Base-by-base conservation (phyloP, 2,888 invertebrate species). In the Amiota mariae region DNA sequence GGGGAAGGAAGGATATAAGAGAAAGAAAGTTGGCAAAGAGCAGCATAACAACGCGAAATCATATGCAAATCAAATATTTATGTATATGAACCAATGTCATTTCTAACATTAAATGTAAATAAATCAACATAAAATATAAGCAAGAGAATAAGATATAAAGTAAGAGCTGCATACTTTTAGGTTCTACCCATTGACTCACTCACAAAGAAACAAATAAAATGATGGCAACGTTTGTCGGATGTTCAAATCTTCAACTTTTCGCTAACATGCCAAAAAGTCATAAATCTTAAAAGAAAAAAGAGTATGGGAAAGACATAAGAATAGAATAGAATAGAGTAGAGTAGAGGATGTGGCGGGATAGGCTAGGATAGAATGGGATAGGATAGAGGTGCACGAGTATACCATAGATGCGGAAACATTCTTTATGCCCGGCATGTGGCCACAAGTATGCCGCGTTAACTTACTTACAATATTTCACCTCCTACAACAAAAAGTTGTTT, bases 231-330 rank as follows among this genome's bases (percentile, higher is more conserved):
- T n/a, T n/a, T n/a, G n/a, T 24, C 59, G 63, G 63, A 36, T 36
- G n/a, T 9, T n/a, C 24, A 63, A 63, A 63, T 63, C 63, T 63
- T 63, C 63, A 24, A 63, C 36, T 36, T 63, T 63, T 24, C 63
- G 20, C 46, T 13, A 63, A 63, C 63, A 63, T 63, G 63, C 11
- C 63, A 11, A 63, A 63, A 47, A 66, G 67, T 67, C 67, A 67
- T 67, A 67, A 67, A 67, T 67, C 67, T 67, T 51, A 47, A 20
- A 11, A 18, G 20, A 6, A 2, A 2, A 36, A 36, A 36, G 36
- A 36, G 36, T 36, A 36, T 36, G 36, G 6, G 36, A 2, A 36
- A 36, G 36, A 36, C 36, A 2, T 36, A 36, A 36, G 36, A 36
- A 36, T 36, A 36, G 36, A 36, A 36, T 2, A 6, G 36, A 36